A percentile compares a stretch with the other conserved stretches of the same genome.
Conservation (phyloP, 2,888 invertebrate species). For the Amaurobius ferox region DNA sequence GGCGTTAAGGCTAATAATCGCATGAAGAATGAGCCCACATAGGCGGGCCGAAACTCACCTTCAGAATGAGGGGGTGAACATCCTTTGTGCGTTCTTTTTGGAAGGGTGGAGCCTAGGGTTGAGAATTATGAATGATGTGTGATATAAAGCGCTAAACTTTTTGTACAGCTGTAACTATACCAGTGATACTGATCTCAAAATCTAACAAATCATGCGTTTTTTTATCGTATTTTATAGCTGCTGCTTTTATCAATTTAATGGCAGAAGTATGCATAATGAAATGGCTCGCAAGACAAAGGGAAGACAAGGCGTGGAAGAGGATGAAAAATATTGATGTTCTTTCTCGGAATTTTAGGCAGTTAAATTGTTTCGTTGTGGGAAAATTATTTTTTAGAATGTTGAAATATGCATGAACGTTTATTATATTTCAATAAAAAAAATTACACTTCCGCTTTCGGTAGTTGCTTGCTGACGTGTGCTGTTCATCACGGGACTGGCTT, state of each 20-base stretch:
- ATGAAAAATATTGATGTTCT: neutral
- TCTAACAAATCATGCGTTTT: conserved; percentile 38
- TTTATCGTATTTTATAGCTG: neutral
- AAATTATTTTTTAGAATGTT: neutral
- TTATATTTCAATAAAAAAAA: no score
- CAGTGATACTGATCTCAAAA: conserved; percentile 32
- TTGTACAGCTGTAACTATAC: conserved; percentile 39
- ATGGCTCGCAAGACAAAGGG: neutral
- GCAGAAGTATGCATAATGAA: conserved; percentile 14
- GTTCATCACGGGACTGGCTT: no score
- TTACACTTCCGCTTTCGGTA: no score
- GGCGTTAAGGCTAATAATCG: conserved; percentile 36
- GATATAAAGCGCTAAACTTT: conserved; percentile 18
- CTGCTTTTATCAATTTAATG: conserved; percentile 12
- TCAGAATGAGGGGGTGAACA: conserved; percentile 10
- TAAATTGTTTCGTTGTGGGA: neutral
- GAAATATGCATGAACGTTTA: neutral
- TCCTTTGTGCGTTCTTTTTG: conserved; percentile 34
- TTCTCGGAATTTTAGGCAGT: neutral
- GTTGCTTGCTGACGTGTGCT: no score
- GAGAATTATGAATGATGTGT: conserved; percentile 44
- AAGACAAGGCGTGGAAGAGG: neutral
- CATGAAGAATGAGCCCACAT: conserved; percentile 42
- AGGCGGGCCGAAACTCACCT: conserved; percentile 28
- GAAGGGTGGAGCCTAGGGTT: conserved; percentile 24